phyloP scores from a whole-genome alignment of 23 tunicate genomes.

The Trididemnum miniatum region DNA sequence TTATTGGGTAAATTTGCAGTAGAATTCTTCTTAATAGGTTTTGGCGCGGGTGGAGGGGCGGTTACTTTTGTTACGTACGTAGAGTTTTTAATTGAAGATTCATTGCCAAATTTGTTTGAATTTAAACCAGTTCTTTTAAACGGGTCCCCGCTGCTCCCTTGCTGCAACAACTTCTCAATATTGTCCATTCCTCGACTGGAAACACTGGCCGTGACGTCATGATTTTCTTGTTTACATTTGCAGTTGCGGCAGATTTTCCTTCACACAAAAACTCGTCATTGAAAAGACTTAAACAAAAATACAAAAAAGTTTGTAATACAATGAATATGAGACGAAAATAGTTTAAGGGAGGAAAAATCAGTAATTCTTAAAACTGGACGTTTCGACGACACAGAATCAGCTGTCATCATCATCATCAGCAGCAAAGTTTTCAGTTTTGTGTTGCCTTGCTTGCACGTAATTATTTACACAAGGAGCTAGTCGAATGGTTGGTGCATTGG shows the following conservation, averaged over 20 bases:
- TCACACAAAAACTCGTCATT: no score
- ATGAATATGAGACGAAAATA: no score
- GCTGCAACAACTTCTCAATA: conserved; percentile 81
- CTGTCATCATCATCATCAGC: no score
- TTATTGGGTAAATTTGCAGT: background rate
- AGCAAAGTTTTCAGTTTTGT: no score
- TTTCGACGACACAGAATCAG: no score
- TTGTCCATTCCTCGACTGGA: conserved; percentile 85
- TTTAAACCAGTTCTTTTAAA: background rate
- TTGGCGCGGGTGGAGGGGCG: conserved; percentile 43
- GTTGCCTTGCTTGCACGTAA: no score
- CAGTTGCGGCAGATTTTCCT: conserved; percentile 95
- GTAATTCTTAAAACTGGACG: no score
- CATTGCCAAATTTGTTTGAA: background rate
- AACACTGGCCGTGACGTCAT: conserved; percentile 71
- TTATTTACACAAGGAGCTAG: no score
- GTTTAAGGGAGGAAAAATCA: no score
- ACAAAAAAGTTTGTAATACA: no score
- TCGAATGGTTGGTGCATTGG: no score
- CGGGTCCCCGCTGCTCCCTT: conserved; percentile 34
- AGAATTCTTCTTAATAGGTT: conserved; percentile 15
- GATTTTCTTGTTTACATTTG: conserved; percentile 93
- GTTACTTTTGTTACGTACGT: background rate
- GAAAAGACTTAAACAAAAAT: no score
- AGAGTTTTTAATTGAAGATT: background rate